These are phyloP conservation scores for Bettongia penicillata DNA, from an alignment of 2,113 vertebrate species.

Conservation along the genomic window DNA sequence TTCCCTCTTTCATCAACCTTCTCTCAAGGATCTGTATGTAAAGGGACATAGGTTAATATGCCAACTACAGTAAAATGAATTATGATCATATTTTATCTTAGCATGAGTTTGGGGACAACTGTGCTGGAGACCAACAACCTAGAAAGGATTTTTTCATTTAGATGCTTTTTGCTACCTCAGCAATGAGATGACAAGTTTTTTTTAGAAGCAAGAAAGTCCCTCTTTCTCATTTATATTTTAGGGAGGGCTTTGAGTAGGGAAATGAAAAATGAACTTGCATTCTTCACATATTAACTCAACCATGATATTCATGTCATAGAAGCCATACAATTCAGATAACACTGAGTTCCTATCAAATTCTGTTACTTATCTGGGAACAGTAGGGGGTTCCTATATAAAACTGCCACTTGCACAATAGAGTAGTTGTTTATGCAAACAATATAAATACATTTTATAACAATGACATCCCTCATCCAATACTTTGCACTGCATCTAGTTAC, in stretches of 20 bases:
- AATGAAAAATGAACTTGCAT: constrained; percentile 6
- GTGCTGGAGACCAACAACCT: background rate
- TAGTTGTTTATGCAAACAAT: constrained; percentile 48
- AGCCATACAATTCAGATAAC: constrained; percentile 54
- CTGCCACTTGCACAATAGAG: constrained; percentile 46
- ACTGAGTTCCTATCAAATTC: constrained; percentile 46
- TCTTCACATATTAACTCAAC: constrained; percentile 10
- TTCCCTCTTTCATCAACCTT: background rate
- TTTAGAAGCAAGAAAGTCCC: background rate
- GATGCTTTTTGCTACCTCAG: background rate
- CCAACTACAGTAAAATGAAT: background rate
- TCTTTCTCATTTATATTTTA: constrained; percentile 36
- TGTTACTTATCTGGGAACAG: constrained; percentile 52
- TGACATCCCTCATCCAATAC: constrained; percentile 20
- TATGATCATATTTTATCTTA: background rate
- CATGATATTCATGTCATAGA: constrained; percentile 9
- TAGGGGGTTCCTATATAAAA: constrained; percentile 49
- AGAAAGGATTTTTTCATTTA: constrained; percentile 32
- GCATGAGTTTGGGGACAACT: background rate
- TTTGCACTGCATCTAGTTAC: constrained; percentile 53
- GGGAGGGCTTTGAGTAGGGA: constrained; percentile 17
- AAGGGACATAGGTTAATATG: background rate
- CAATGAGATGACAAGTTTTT: constrained; percentile 28
- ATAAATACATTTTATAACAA: constrained; percentile 11
- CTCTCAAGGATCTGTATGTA: background rate